Evolutionary conservation across 2,888 invertebrate genomes (phyloP).

Genomic region (Conistra vaccinii): DNA sequence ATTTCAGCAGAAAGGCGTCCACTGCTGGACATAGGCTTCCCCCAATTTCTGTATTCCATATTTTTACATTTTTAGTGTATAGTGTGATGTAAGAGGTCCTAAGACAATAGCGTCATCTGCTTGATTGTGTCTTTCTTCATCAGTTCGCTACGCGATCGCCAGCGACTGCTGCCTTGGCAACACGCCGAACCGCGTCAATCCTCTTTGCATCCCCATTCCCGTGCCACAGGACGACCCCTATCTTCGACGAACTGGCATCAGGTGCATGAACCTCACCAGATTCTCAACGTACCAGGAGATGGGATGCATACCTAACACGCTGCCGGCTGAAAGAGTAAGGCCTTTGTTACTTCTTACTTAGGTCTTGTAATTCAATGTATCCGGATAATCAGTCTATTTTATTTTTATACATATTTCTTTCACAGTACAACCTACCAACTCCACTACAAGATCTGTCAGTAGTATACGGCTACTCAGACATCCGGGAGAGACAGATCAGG

Average conservation of each 20-base stretch:
- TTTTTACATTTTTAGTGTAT: neutral
- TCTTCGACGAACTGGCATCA: slow-evolving; percentile 69
- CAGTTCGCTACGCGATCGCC: slow-evolving; percentile 64
- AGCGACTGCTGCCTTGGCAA: slow-evolving; percentile 71
- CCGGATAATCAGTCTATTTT: neutral
- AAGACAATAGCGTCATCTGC: neutral
- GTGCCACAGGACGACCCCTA: slow-evolving; percentile 75
- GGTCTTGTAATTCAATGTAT: neutral
- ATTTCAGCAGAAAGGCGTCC: neutral
- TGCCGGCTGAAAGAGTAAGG: slow-evolving; percentile 73
- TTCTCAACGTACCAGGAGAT: slow-evolving; percentile 73
- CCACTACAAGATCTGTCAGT: slow-evolving; percentile 70
- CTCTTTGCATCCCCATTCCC: slow-evolving; percentile 69
- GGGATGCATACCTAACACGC: slow-evolving; percentile 68
- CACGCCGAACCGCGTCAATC: slow-evolving; percentile 67
- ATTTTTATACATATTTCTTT: neutral
- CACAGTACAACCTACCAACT: slow-evolving; percentile 44
- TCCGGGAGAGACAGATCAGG: slow-evolving; percentile 56
- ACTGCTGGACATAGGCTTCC: neutral
- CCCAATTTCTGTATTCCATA: neutral
- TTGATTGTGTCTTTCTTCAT: neutral
- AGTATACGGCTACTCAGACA: slow-evolving; percentile 68
- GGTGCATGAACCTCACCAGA: slow-evolving; percentile 76
- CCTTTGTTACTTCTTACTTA: neutral
- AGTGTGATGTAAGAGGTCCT: neutral